These are phyloP conservation scores for Rambutsinella grinnellia DNA, from an alignment of 2,888 invertebrate genomes.

Conservation along the genomic window DNA sequence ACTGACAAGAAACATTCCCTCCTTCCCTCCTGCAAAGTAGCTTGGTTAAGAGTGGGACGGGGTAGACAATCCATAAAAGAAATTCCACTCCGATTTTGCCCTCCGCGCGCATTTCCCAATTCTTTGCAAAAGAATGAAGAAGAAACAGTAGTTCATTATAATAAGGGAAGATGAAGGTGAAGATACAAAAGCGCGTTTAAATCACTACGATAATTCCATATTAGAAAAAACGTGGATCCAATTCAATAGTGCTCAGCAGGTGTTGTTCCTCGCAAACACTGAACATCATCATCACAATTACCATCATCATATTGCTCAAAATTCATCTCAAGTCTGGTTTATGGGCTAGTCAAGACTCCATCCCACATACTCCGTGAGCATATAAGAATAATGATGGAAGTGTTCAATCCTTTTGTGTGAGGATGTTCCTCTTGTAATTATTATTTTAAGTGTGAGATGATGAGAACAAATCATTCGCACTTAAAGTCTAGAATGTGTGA, in stretches of 20 bases:
- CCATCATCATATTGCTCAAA: constrained; percentile 9
- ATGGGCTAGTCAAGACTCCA: neutral
- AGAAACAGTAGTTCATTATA: constrained; percentile 26
- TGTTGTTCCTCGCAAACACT: constrained; percentile 23
- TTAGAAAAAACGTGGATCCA: constrained; percentile 34
- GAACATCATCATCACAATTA: too few species aligned
- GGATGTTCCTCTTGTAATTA: too few species aligned
- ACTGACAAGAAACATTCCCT: neutral
- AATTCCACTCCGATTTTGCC: neutral
- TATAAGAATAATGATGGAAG: neutral
- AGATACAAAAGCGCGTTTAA: constrained; percentile 45
- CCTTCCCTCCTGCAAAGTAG: neutral
- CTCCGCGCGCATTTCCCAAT: neutral
- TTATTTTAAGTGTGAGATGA: too few species aligned
- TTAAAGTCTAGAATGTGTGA: too few species aligned
- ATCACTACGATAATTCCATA: constrained; percentile 38
- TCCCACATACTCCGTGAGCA: neutral
- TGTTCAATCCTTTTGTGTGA: too few species aligned
- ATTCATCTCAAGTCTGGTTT: too few species aligned
- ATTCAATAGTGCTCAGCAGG: constrained; percentile 47
- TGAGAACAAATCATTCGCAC: too few species aligned
- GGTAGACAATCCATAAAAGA: neutral
- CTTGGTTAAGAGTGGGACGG: neutral
- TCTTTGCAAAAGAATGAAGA: neutral
- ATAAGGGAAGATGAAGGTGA: constrained; percentile 12